phyloP scores from a whole-genome alignment of 2,888 invertebrate genomes.

The Polylopha cassiicola region DNA sequence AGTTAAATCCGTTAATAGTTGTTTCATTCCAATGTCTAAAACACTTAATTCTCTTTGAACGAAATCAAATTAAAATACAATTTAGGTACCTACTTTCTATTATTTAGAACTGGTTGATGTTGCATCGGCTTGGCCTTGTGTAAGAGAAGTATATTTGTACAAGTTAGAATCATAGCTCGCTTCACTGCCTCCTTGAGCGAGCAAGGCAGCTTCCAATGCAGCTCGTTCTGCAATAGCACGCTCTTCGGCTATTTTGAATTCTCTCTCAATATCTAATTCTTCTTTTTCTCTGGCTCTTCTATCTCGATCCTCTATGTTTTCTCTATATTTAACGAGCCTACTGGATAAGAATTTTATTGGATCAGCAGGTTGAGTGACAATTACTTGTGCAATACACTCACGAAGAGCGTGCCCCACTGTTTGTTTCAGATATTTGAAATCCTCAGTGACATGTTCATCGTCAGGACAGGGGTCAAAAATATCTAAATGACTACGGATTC shows the following conservation, averaged over 20 bases:
- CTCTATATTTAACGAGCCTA: slow-evolving; percentile 53
- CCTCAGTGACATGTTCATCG: slow-evolving; percentile 60
- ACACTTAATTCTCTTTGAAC: no score
- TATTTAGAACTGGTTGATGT: slow-evolving; percentile 39
- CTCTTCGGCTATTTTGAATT: slow-evolving; percentile 50
- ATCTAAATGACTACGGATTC: slow-evolving; percentile 56
- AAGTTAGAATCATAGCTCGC: slow-evolving; percentile 64
- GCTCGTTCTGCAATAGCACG: slow-evolving; percentile 52
- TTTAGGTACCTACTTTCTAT: slow-evolving; percentile 13
- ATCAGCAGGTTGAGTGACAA: slow-evolving; percentile 62
- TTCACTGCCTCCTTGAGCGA: slow-evolving; percentile 57
- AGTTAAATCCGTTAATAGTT: no score
- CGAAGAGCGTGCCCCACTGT: slow-evolving; percentile 59
- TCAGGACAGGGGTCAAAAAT: slow-evolving; percentile 56
- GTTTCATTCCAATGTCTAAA: no score
- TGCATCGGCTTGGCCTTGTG: slow-evolving; percentile 32
- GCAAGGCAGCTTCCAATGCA: slow-evolving; percentile 46
- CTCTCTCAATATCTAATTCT: slow-evolving; percentile 51
- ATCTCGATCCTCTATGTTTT: slow-evolving; percentile 57
- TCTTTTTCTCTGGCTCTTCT: slow-evolving; percentile 49
- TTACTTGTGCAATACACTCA: slow-evolving; percentile 57
- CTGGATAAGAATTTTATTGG: slow-evolving; percentile 60
- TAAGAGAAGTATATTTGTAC: slow-evolving; percentile 43
- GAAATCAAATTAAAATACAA: slow-evolving; percentile 1
- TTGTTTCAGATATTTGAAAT: slow-evolving; percentile 61